Conservation (phyloP, 2,113 vertebrate genomes). For the Tricholaema leucomelas region DNA sequence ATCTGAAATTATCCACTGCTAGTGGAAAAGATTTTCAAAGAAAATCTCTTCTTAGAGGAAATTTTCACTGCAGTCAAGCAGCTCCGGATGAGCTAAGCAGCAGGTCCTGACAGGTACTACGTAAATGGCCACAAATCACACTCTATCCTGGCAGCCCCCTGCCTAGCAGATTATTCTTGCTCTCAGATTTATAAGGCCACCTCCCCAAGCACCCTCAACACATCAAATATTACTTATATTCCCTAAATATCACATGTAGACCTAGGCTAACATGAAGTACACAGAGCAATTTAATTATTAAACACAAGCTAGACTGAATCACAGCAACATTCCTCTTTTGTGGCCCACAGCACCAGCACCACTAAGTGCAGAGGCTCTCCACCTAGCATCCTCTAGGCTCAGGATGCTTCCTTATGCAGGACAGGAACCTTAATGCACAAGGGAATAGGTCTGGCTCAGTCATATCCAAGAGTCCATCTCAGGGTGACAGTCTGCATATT, state of each 20-base stretch:
- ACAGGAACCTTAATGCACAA: neutral
- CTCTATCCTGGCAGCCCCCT: neutral
- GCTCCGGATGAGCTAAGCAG: constrained; percentile 42
- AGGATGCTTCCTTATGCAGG: neutral
- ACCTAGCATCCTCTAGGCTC: neutral
- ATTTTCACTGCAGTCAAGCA: constrained; percentile 13
- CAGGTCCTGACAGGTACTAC: constrained; percentile 7
- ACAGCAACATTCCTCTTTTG: neutral
- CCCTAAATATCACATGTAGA: neutral
- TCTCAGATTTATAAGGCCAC: neutral
- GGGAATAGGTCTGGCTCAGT: neutral
- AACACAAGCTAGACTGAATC: neutral
- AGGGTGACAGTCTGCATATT: neutral
- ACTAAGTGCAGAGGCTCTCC: neutral
- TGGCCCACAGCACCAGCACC: neutral
- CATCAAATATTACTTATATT: constrained; percentile 16
- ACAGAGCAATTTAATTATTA: neutral
- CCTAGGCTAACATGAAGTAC: neutral
- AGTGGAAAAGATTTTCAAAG: neutral
- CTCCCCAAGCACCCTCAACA: constrained; percentile 8
- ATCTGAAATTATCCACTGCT: constrained; percentile 1
- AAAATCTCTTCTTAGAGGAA: constrained; percentile 32
- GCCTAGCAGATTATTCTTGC: constrained; percentile 18
- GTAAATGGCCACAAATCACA: constrained; percentile 49
- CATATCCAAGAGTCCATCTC: neutral